A percentile compares a stretch with the other conserved stretches of the same genome.
phyloP scores from a whole-genome alignment of 2,888 invertebrate genomes.

The Synergus itoensis region DNA sequence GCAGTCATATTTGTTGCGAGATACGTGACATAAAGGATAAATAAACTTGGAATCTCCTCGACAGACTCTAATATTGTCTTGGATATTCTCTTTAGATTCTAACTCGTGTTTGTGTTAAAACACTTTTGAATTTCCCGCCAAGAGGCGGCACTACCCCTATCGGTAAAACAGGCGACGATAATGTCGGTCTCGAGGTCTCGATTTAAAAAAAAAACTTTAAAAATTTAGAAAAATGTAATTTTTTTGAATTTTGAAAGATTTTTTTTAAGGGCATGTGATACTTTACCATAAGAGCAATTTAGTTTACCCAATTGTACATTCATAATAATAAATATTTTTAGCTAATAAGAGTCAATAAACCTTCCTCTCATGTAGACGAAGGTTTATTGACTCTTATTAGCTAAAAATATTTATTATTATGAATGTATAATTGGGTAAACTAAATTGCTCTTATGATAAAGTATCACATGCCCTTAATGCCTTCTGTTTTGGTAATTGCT shows the following conservation, averaged over 20 bases:
- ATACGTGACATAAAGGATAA: slow-evolving; percentile 22
- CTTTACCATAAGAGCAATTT: no score
- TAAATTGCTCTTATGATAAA: no score
- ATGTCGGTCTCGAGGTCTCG: not conserved
- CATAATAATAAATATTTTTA: no score
- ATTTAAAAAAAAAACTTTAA: not conserved
- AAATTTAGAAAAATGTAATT: not conserved
- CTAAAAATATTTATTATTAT: no score
- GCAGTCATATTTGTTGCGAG: slow-evolving; percentile 10
- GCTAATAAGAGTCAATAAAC: no score
- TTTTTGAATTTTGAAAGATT: not conserved
- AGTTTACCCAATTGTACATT: no score
- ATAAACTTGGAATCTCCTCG: slow-evolving; percentile 24
- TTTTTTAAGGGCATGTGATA: no score
- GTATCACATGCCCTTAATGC: no score
- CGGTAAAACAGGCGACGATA: not conserved
- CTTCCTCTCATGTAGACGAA: no score
- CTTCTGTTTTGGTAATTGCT: not conserved
- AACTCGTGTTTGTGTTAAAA: slow-evolving; percentile 21
- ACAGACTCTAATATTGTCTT: not conserved
- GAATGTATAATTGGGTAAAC: no score
- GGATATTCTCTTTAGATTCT: slow-evolving; percentile 6
- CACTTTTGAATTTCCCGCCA: slow-evolving; percentile 35
- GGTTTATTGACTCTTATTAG: no score
- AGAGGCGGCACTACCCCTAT: not conserved